Conservation (phyloP, 2,797 vertebrate species). For the Poeciliopsis presidionis region DNA sequence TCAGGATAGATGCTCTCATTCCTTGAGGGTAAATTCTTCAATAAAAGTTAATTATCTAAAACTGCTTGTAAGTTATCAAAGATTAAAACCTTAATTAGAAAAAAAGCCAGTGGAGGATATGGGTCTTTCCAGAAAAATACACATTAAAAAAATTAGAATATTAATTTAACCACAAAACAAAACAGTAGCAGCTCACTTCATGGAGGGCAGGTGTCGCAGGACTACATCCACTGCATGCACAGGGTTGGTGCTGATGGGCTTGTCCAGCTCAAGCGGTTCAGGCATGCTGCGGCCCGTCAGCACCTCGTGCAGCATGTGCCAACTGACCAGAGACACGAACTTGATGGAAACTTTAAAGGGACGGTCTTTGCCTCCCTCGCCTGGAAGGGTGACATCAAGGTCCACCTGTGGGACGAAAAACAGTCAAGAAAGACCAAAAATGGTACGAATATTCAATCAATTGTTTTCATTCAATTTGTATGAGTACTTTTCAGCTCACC, state of each 20-base stretch:
- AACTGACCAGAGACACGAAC: slow-evolving; percentile 98
- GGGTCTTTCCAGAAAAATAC: background rate
- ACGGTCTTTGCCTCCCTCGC: slow-evolving; percentile 98
- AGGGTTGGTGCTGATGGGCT: slow-evolving; percentile 99
- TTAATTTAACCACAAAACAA: background rate
- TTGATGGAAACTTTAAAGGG: slow-evolving; percentile 98
- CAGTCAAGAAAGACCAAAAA: background rate
- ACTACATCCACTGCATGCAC: slow-evolving; percentile 99
- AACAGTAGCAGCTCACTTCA: slow-evolving; percentile 86
- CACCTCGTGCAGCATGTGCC: slow-evolving; percentile 98
- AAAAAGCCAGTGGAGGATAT: background rate
- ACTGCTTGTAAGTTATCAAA: background rate
- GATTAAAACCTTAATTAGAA: background rate
- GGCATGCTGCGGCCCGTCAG: slow-evolving; percentile 95
- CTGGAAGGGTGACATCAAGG: slow-evolving; percentile 98
- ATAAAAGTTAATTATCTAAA: slow-evolving; percentile 1
- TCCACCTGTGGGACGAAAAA: slow-evolving; percentile 86
- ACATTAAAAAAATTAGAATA: background rate
- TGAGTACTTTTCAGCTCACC: slow-evolving; percentile 74
- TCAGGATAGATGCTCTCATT: background rate
- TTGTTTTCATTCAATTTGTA: background rate
- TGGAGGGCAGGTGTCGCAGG: slow-evolving; percentile 97
- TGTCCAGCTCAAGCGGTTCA: slow-evolving; percentile 98
- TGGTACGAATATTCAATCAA: background rate
- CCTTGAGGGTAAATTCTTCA: background rate